A percentile compares a stretch with the other conserved stretches of the same genome.
Conservation (phyloP, 2,888 invertebrate species). For the Eledona agricola region DNA sequence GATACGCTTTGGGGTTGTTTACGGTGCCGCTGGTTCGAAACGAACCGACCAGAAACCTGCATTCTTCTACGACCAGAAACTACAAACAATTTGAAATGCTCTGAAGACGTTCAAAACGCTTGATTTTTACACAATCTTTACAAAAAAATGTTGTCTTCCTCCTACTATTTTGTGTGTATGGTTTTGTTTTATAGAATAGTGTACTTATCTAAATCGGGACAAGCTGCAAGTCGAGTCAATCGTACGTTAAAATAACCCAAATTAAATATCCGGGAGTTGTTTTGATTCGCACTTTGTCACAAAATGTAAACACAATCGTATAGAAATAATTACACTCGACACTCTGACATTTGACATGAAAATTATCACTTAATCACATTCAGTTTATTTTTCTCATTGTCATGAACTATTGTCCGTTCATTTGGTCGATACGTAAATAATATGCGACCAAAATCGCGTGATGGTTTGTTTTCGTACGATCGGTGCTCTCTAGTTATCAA, state of each 20-base stretch:
- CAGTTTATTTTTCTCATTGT: constrained; percentile 15
- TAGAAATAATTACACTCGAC: constrained; percentile 1
- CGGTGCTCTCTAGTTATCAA: constrained; percentile 13
- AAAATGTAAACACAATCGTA: constrained; percentile 1
- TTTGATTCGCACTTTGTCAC: constrained; percentile 7
- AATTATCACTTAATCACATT: constrained; percentile 12
- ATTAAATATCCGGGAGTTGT: background rate
- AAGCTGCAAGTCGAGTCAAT: no score
- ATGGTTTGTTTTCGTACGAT: constrained; percentile 14
- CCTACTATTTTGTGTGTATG: no score
- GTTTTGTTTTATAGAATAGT: no score
- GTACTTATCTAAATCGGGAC: background rate
- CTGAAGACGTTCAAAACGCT: no score
- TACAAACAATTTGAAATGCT: no score
- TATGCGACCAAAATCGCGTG: constrained; percentile 21
- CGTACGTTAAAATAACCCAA: no score
- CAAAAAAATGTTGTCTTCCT: no score
- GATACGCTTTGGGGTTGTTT: constrained; percentile 1
- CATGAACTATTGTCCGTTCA: constrained; percentile 7
- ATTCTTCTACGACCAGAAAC: no score
- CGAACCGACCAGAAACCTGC: no score
- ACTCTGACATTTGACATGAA: constrained; percentile 6
- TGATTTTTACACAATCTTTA: no score
- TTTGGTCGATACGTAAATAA: constrained; percentile 20
- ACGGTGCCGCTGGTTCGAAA: background rate